These are phyloP conservation scores for Perithous albicinctus DNA, from an alignment of 2,888 invertebrate genomes.

Conservation along the genomic window DNA sequence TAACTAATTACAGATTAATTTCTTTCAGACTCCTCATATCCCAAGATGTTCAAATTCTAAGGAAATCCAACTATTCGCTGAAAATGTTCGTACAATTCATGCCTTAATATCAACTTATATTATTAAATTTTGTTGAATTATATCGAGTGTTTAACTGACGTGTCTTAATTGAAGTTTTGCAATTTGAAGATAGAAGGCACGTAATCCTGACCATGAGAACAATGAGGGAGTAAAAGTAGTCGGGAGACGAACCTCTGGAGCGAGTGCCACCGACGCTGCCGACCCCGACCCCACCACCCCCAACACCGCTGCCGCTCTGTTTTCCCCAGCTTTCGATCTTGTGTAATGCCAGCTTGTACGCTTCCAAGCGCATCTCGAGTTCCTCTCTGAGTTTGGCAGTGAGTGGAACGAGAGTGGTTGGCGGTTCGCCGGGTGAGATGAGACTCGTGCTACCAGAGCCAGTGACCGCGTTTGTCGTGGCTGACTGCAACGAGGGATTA, in stretches of 20 bases:
- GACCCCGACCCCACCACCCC: conserved; percentile 47
- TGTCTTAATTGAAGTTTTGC: neutral
- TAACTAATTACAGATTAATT: too few species aligned
- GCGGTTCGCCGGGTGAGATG: conserved; percentile 42
- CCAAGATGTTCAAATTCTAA: too few species aligned
- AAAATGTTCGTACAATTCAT: too few species aligned
- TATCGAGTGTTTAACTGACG: too few species aligned
- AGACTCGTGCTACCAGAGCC: neutral
- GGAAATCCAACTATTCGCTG: too few species aligned
- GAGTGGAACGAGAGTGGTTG: conserved; percentile 88
- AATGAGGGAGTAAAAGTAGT: conserved; percentile 40
- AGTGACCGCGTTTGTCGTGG: conserved; percentile 70
- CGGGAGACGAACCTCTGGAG: conserved; percentile 74
- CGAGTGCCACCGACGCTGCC: conserved; percentile 81
- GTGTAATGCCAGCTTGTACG: conserved; percentile 94
- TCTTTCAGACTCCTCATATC: too few species aligned
- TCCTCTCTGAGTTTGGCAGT: conserved; percentile 94
- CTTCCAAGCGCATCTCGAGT: conserved; percentile 93
- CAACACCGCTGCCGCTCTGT: conserved; percentile 82
- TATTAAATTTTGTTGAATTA: too few species aligned
- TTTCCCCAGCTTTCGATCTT: conserved; percentile 88
- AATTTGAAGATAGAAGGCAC: neutral
- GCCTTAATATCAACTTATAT: too few species aligned
- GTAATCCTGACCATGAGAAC: conserved; percentile 35
- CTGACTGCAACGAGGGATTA: conserved; percentile 7